phyloP scores from a whole-genome alignment of 2,113 vertebrate genomes.

The Ciconia stormi region DNA sequence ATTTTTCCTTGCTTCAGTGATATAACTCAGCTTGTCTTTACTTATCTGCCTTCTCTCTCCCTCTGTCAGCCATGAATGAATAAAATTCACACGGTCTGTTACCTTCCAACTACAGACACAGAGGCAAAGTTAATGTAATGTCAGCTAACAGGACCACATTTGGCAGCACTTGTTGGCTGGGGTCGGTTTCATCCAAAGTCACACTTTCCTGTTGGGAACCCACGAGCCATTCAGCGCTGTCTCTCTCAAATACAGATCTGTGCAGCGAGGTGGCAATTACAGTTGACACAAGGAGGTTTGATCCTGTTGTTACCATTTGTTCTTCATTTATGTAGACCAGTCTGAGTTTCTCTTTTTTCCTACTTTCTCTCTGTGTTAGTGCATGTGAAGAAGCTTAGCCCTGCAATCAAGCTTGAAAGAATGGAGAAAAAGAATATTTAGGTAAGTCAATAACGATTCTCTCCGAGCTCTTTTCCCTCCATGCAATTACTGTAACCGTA shows the following conservation, averaged over 20 bases:
- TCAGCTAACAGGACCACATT: not conserved
- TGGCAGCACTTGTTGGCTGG: not conserved
- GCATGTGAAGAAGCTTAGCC: not conserved
- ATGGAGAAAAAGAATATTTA: not conserved
- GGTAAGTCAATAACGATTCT: not conserved
- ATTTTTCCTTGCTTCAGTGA: not conserved
- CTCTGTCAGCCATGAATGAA: not conserved
- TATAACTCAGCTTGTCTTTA: not conserved
- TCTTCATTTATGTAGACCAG: not conserved
- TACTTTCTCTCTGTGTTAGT: not conserved
- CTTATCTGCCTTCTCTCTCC: not conserved
- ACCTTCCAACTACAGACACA: not conserved
- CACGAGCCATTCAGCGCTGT: fast-evolving
- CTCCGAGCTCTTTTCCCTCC: not conserved
- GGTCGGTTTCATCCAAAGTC: not conserved
- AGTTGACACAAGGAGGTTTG: not conserved
- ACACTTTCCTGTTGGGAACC: not conserved
- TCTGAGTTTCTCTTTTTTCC: not conserved
- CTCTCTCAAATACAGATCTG: not conserved
- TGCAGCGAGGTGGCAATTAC: not conserved
- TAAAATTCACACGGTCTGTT: not conserved
- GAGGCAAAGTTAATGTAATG: not conserved
- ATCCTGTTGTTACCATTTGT: not conserved
- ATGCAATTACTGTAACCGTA: not conserved
- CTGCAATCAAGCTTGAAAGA: not conserved